Base-by-base conservation (phyloP, 2,113 vertebrate genomes). In the Heptranchias perlo region DNA sequence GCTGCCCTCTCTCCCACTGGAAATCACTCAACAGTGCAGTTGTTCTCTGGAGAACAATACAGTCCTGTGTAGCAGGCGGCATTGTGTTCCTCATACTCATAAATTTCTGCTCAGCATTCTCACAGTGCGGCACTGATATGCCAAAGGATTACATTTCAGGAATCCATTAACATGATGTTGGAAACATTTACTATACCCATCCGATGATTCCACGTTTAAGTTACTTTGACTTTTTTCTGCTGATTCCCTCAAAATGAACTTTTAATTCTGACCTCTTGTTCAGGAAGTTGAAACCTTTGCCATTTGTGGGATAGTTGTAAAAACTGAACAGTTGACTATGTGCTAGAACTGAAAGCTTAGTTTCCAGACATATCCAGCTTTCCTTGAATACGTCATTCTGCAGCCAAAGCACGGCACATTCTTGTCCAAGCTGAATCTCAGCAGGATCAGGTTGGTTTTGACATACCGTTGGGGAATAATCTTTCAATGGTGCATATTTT, bases 31-130 rank as follows among this genome's bases (percentile, higher is more conserved):
- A 95, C 65, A 95, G 65, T 73, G 4, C 47, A 13, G 44, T 95
- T 69, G 64, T 95, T 95, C 64, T 69, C 65, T 35, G 23, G 94
- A 95, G 44, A 73, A 95, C 65, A 95, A 73, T 95, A 49, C 39
- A 95, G 8, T 52, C 52, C 94, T 95, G 64, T 95, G 94, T 69
- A 95, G 44, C 47, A 73, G 35, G 11, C 10, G 6, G 65, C 65
- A 47, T 44, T 94, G 92, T 65, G 61, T 94, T 67, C 1, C 61
- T 67, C 35, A 35, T 35, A 35, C 44, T 67, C 64, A 69, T 95
- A 69, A 95, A 52, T 95, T 65, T 94, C 93, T 25, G 62, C 93
- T 95, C 94, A 95, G 94, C 94, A 95, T 95, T 95, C 94, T 95
- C 44, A 35, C 94, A 69, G 65, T 69, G 39, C 44, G 47, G 44